Evolutionary conservation across 1,140 invertebrate genomes (phyloP).

Genomic region (Hesperophylax magnus): DNA sequence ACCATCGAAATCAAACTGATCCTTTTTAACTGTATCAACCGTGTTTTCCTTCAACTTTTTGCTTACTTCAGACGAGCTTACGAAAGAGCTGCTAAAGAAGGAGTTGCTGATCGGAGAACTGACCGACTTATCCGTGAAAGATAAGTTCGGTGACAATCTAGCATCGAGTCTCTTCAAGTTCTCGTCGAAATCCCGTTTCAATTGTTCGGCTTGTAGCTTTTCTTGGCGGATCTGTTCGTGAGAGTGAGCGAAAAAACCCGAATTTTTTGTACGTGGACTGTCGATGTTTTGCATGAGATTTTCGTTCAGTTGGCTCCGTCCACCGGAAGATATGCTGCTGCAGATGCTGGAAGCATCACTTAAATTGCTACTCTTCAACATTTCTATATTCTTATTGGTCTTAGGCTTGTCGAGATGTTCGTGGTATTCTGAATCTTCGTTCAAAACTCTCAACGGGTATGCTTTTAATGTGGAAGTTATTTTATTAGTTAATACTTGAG

Average conservation of each 20-base stretch:
- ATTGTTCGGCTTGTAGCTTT: conserved; percentile 65
- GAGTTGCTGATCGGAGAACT: neutral
- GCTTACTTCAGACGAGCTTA: conserved; percentile 17
- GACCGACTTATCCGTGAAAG: neutral
- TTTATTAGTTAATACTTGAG: conserved; percentile 15
- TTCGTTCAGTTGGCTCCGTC: conserved; percentile 58
- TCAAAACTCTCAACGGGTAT: conserved; percentile 62
- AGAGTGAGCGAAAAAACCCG: conserved; percentile 75
- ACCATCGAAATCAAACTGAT: conserved; percentile 39
- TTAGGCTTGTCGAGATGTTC: conserved; percentile 42
- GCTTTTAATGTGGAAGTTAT: conserved; percentile 47
- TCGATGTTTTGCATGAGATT: conserved; percentile 47
- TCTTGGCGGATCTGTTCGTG: conserved; percentile 77
- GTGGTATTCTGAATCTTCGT: conserved; percentile 61
- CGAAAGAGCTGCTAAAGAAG: neutral
- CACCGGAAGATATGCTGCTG: conserved; percentile 28
- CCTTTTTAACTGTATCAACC: conserved; percentile 6
- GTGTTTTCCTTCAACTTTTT: conserved; percentile 27
- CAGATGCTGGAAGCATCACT: conserved; percentile 45
- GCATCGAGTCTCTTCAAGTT: conserved; percentile 65
- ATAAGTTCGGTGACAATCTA: conserved; percentile 57
- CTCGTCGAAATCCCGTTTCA: conserved; percentile 69
- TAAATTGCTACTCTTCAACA: conserved; percentile 36
- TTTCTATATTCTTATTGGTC: conserved; percentile 42
- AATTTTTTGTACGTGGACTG: conserved; percentile 68